A percentile compares a stretch with the other conserved stretches of the same genome.
phyloP scores from a whole-genome alignment of 2,113 vertebrate species.

The Oncorhynchus clarkii region DNA sequence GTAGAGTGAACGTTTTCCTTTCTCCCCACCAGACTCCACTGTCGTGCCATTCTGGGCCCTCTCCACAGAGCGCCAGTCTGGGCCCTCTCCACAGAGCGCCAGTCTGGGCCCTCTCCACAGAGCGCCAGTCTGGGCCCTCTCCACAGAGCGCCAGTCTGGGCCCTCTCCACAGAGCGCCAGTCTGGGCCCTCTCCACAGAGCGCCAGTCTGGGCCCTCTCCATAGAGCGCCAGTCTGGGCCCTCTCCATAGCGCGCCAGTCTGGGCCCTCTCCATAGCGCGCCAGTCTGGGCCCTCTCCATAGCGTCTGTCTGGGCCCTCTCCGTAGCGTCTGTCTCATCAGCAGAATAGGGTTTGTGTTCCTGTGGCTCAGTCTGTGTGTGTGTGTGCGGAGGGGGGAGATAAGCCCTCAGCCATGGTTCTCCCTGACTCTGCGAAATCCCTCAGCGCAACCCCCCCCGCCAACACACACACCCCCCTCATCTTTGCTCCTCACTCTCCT shows the following conservation, averaged over 20 bases:
- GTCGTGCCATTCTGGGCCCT: constrained; percentile 22
- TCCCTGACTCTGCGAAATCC: background rate
- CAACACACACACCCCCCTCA: background rate
- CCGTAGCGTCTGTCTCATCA: constrained; percentile 48
- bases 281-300: background rate
- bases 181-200: constrained; percentile 29
- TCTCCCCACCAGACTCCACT: background rate
- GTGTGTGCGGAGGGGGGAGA: constrained; percentile 33
- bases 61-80: constrained; percentile 36
- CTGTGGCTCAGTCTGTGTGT: constrained; percentile 43
- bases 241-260: constrained; percentile 36
- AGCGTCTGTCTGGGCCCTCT: background rate
- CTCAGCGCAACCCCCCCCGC: constrained; percentile 7
- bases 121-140: constrained; percentile 16
- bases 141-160: constrained; percentile 4
- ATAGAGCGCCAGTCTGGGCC: constrained; percentile 37
- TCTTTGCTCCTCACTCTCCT: background rate
- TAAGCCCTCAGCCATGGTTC: constrained; percentile 3
- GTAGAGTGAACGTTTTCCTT: background rate
- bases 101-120: too few species aligned
- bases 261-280: constrained; percentile 30
- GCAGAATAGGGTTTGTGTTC: constrained; percentile 46
- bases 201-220: background rate
- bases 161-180: constrained; percentile 5
- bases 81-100: constrained; percentile 22